A percentile compares a stretch with the other conserved stretches of the same genome.
These are phyloP conservation scores for Botia kubotai DNA, from an alignment of 2,797 vertebrate genomes.

Conservation along the genomic window DNA sequence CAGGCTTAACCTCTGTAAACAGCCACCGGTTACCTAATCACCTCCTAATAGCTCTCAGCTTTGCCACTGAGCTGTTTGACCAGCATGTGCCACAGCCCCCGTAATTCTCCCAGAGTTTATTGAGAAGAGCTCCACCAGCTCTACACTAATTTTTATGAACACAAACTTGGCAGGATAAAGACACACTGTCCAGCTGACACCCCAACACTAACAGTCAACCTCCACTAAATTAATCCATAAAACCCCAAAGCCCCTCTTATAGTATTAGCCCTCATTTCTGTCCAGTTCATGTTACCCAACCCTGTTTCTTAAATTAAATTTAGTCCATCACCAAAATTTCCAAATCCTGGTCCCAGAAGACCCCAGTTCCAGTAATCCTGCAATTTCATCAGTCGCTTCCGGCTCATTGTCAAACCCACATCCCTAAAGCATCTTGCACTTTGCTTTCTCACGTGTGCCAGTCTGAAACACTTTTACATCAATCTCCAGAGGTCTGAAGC, in stretches of 20 bases:
- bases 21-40: constrained; percentile 62
- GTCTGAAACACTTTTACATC: constrained; percentile 19
- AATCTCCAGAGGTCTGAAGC: constrained; percentile 3
- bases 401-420: constrained; percentile 48
- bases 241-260: constrained; percentile 42
- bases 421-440: constrained; percentile 26
- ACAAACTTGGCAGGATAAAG: constrained; percentile 35
- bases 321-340: constrained; percentile 46
- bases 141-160: constrained; percentile 39
- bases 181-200: constrained; percentile 33
- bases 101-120: constrained; percentile 46
- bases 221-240: constrained; percentile 44
- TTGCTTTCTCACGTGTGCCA: constrained; percentile 26
- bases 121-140: constrained; percentile 30
- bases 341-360: constrained; percentile 43
- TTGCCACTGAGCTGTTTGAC: constrained; percentile 54
- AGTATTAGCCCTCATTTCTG: constrained; percentile 42
- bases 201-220: constrained; percentile 2
- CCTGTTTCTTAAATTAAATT: constrained; percentile 46
- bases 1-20: constrained; percentile 56
- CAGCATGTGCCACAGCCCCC: constrained; percentile 45
- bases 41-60: constrained; percentile 59
- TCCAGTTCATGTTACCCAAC: constrained; percentile 49
- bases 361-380: constrained; percentile 47
- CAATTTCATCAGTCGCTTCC: constrained; percentile 48